These are phyloP conservation scores for Drosophila nebulosa DNA, from an alignment of 1,140 invertebrate species.

Conservation along the genomic window DNA sequence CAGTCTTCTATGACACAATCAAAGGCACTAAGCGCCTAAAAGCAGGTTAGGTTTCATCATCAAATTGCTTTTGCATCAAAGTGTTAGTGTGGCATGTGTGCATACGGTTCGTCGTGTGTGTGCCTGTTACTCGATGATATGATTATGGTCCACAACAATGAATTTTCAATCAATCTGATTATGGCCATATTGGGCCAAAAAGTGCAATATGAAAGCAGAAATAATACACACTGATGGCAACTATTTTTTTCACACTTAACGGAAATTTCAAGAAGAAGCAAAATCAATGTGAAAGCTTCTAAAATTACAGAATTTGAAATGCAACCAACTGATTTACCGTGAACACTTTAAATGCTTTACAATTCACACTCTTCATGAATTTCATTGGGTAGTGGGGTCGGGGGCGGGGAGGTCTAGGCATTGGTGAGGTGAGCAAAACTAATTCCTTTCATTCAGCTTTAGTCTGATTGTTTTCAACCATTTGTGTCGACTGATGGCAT, in stretches of 20 bases:
- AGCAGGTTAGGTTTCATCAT: not conserved
- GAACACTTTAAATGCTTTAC: too few relatives aligned
- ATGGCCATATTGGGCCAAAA: not conserved
- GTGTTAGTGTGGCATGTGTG: not conserved
- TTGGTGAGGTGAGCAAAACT: not conserved
- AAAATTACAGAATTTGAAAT: too few relatives aligned
- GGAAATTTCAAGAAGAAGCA: too few relatives aligned
- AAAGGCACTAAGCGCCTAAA: constrained; percentile 3
- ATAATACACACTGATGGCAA: too few relatives aligned
- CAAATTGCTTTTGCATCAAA: constrained; percentile 33
- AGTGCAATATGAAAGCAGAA: not conserved
- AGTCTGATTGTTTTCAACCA: constrained; percentile 51
- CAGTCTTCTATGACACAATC: not conserved
- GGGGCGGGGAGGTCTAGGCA: too few relatives aligned
- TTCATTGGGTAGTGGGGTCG: not conserved
- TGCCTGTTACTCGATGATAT: constrained; percentile 18
- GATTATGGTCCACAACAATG: constrained; percentile 30
- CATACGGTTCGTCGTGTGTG: not conserved
- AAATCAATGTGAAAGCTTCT: too few relatives aligned
- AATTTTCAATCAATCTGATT: constrained; percentile 30
- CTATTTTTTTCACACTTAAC: too few relatives aligned
- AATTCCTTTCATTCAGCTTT: constrained; percentile 13
- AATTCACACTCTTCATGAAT: not conserved
- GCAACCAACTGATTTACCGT: too few relatives aligned
- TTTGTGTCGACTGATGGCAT: constrained; percentile 34